Percentiles rank a stretch among this genome's conserved stretches.
Evolutionary conservation across 1,140 invertebrate species (phyloP).

Genomic region (Triops cancriformis): DNA sequence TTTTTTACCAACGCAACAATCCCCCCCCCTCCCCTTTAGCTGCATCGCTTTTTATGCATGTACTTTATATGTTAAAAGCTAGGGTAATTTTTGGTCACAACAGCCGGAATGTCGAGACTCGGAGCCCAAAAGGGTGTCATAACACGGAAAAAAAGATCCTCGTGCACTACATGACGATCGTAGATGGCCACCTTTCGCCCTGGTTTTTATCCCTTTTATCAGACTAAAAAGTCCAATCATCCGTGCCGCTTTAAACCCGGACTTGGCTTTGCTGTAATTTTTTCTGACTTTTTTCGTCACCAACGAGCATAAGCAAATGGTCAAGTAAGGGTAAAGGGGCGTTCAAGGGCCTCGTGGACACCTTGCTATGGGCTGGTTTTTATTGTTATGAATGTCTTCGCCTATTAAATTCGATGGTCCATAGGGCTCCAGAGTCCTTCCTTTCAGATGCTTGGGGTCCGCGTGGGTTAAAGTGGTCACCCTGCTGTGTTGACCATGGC

Average conservation of each 20-base stretch:
- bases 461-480: conserved; percentile 4
- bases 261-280: too few species aligned
- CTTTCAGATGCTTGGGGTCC: background rate
- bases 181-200: conserved; percentile 1
- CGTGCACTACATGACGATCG: background rate
- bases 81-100: conserved; percentile 6
- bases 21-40: background rate
- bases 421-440: background rate
- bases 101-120: background rate
- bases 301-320: background rate
- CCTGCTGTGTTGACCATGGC: conserved; percentile 12
- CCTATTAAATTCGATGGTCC: background rate
- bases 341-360: background rate
- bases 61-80: background rate
- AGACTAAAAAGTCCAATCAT: background rate
- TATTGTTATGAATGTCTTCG: conserved; percentile 14
- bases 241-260: background rate
- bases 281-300: background rate
- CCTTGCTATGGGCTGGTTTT: background rate
- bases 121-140: background rate
- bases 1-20: background rate
- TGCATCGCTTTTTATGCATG: conserved; percentile 10
- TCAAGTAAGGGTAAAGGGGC: background rate
- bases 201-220: background rate
- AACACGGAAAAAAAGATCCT: background rate